Evolutionary conservation across 2,113 vertebrate species (phyloP).

Genomic region (Opisthocomus hoazin): DNA sequence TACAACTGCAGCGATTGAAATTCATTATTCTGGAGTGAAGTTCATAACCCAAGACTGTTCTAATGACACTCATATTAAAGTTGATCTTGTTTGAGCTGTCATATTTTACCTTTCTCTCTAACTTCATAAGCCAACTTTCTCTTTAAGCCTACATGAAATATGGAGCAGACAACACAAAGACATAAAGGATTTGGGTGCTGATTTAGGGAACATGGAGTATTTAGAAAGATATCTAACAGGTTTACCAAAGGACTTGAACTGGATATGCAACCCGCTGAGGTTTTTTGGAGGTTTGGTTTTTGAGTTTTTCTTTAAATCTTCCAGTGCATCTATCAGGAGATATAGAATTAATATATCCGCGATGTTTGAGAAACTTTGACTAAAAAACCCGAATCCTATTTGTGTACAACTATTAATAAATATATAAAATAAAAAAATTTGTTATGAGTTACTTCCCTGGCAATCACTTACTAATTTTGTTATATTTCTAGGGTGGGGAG

Average conservation of each 20-base stretch:
- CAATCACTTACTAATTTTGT: neutral
- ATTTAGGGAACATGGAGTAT: neutral
- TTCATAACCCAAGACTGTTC: neutral
- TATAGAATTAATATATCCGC: neutral
- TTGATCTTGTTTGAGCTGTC: neutral
- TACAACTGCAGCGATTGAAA: neutral
- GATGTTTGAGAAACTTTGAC: neutral
- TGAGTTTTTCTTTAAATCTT: neutral
- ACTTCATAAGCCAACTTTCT: neutral
- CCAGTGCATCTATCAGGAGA: neutral
- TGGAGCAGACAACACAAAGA: neutral
- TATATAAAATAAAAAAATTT: neutral
- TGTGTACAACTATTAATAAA: neutral
- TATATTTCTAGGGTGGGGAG: constrained; percentile 80
- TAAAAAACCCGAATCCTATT: neutral
- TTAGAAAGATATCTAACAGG: neutral
- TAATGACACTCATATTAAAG: neutral
- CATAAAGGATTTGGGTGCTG: neutral
- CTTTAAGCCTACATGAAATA: neutral
- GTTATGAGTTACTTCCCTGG: neutral
- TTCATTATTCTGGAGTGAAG: neutral
- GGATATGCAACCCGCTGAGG: neutral
- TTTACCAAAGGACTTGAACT: neutral
- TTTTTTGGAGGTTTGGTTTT: fast-evolving
- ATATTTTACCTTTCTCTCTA: neutral